phyloP scores from a whole-genome alignment of 2,888 invertebrate genomes.

The Eremobia ochroleuca region DNA sequence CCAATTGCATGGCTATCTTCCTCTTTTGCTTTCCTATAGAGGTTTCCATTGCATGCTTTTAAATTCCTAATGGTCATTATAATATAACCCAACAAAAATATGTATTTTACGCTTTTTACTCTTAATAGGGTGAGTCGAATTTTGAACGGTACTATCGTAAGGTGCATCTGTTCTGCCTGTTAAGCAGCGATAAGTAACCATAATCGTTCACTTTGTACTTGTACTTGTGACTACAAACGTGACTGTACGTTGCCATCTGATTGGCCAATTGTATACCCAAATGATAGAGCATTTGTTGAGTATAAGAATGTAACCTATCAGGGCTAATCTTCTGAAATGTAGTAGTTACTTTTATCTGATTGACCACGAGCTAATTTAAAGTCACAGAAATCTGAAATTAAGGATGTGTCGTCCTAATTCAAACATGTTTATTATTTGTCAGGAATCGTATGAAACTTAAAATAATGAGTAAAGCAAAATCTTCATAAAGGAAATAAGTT shows the following conservation, averaged over 20 bases:
- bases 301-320: background rate
- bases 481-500: background rate
- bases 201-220: slow-evolving; percentile 15
- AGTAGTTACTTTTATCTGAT: slow-evolving; percentile 2
- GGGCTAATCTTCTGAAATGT: background rate
- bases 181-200: slow-evolving; percentile 30
- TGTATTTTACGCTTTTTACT: slow-evolving; percentile 26
- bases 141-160: slow-evolving; percentile 24
- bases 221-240: slow-evolving; percentile 34
- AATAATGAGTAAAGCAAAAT: background rate
- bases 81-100: background rate
- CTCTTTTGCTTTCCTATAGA: background rate
- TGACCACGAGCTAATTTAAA: background rate
- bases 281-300: background rate
- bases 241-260: slow-evolving; percentile 20
- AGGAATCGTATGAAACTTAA: background rate
- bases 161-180: slow-evolving; percentile 54
- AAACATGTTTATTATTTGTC: background rate
- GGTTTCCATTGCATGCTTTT: background rate
- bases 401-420: background rate
- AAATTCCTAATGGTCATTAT: background rate
- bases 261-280: slow-evolving; percentile 10
- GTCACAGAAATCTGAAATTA: background rate
- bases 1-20: background rate
- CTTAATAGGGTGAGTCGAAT: slow-evolving; percentile 43